Base-by-base conservation (phyloP, 2,113 vertebrate genomes). In the Corythoichthys haematopterus region DNA sequence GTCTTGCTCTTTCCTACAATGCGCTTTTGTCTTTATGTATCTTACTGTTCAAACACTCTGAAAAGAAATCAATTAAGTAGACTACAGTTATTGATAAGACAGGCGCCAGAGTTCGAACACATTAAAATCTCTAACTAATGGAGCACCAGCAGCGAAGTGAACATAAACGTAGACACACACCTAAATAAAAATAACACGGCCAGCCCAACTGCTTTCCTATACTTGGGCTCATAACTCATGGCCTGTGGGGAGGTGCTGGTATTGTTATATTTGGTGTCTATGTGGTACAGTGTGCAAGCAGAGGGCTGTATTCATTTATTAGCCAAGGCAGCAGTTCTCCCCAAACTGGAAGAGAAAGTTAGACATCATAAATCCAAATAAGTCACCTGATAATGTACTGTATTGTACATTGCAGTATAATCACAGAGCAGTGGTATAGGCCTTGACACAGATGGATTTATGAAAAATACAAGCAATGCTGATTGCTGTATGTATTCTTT, bases 241-340 rank as follows among this genome's bases (percentile, higher is more conserved):
- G 86, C 75, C 85, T 88, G 75, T 75, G 52, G 82, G 83, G 88
- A 84, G 61, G 72, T 45, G n/a, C 74, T 70, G 71, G 79, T 83
- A 86, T 89, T 88, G 85, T 84, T 88, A 84, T 81, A 85, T 85
- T 80, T 62, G 75, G 80, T 83, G 81, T 80, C 75, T 72, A 76
- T 78, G 80, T 75, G 68, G 65, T 76, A 79, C 80, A 71, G 46
- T 67, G 72, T 70, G 74, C 69, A 75, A 80, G 76, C 69, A 72
- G 71, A 84, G 82, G 81, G 76, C 82, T 81, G 74, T 68, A 86
- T 87, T 88, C 85, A 91, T 91, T 90, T 89, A 91, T 90, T 88
- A 89, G 80, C 84, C 62, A 67, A 81, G 84, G 85, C 88, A 83
- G 86, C 80, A 78, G 74, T 16, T 80, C 82, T 91, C 88, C 87